Evolutionary conservation across 2,888 invertebrate genomes (phyloP), one percentile per base, ranked within the genome.

Genomic region (Eubasilissa splendida): DNA sequence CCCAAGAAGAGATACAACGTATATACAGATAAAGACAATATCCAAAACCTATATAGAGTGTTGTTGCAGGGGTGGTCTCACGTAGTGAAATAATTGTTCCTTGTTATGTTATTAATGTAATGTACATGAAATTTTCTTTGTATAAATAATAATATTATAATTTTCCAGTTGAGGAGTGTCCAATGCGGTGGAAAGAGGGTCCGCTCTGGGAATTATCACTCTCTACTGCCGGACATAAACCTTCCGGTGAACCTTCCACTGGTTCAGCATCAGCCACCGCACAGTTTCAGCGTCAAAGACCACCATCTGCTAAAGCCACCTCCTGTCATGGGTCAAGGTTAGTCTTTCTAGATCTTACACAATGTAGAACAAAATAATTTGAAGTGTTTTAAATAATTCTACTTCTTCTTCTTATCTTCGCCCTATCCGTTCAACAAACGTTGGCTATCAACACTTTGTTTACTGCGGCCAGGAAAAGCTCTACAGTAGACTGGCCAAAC

Each of bases 231-330:
- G 2, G 93, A 96, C 87, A 95, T 95, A 56, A 96, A 97, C 91
- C 90, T 97, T 86, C 96, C 96, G 9, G 93, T 95, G 81, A 95
- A 96, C 88, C 91, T 97, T 86, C 96, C 97, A 2, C 92, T 95
- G 81, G 92, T 96, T 76, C 95, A 95, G 86, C 95, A 96, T 87
- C 95, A 96, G 86, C 95, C 96, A 68, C 94, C 95, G 53, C 93
- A 95, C 79, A 95, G 95, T 90, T 95, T 96, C 88, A 95, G 96
- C 86, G 95, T 96, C 82, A 97, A 97, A 87, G 97, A 98, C 89
- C 97, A 97, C 85, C 97, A 98, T 88, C 90, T 98, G 84, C 90
- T 99, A 79, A 97, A 97, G 87, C 97, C 97, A n/a, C 98, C 97
- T 0, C 94, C 95, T 80, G 96, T 96, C 12, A 94, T 97, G 93